These are phyloP conservation scores for Cryptomyrus ogoouensis DNA, from an alignment of 2,113 vertebrate species.

Conservation along the genomic window DNA sequence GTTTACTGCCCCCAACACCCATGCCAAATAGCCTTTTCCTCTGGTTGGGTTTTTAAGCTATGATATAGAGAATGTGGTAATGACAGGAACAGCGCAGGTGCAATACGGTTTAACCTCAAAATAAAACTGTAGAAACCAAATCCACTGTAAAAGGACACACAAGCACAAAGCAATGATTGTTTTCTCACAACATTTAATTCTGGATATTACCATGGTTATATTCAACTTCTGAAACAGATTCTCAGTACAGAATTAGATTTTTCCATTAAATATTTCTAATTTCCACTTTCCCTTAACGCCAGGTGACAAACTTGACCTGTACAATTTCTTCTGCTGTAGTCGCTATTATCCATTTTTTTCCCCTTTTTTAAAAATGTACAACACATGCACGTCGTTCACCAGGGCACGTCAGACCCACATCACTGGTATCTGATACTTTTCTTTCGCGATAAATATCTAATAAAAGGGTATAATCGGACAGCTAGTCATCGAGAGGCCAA, in stretches of 20 bases:
- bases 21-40: neutral
- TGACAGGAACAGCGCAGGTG: neutral
- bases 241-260: conserved; percentile 59
- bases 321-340: conserved; percentile 58
- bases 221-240: conserved; percentile 72
- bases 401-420: conserved; percentile 67
- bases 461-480: conserved; percentile 85
- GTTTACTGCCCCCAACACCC: neutral
- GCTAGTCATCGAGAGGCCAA: conserved; percentile 77
- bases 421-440: conserved; percentile 44
- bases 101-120: neutral
- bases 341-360: conserved; percentile 51
- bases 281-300: conserved; percentile 47
- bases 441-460: conserved; percentile 56
- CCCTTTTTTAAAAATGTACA: conserved; percentile 63
- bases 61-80: neutral
- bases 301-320: conserved; percentile 81
- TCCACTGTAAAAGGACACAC: conserved; percentile 14
- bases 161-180: conserved; percentile 35
- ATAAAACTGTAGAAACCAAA: neutral
- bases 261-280: conserved; percentile 38
- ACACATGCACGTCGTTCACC: conserved; percentile 89
- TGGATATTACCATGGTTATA: conserved; percentile 84
- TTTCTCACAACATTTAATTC: conserved; percentile 84
- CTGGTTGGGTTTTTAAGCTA: neutral